Evolutionary conservation across 2,888 invertebrate species (phyloP), one percentile per base, ranked within the genome.

Genomic region (Tetragonula carbonaria): DNA sequence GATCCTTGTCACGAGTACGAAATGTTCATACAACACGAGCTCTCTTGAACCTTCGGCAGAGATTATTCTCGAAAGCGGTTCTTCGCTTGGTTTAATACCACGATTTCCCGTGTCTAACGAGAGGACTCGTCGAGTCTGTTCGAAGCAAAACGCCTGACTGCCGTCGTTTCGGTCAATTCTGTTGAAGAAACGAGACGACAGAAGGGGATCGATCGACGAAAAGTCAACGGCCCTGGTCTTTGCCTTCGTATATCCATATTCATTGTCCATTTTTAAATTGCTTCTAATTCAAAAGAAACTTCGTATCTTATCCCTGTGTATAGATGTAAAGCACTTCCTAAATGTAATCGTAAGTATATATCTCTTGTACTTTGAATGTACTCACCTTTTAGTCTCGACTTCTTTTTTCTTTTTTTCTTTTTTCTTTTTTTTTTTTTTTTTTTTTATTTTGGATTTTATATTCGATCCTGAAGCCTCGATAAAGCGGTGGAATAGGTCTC

Each of bases 311-410:
- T 73, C 33, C 11, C 45, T 16, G 33, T 18, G 2, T 33, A 3
- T 51, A 23, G 18, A 4, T 33, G 18, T 21, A 16, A 62, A 33
- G 5, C 45, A 28, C 4, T 59, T 33, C 8, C 62, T 53, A 53
- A 81, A 81, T 81, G 70, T 13, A 23, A 16, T 38, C 23, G 28
- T n/a, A 16, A 23, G 33, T 33, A 6, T 51, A 13, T 51, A 38
- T 21, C 14, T 14, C 8, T 13, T 1, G 55, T 51, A 23, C 14
- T 6, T n/a, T 23, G 2, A 62, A 23, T 8, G 8, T n/a, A 74
- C 82, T 84, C 53, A 84, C 83, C 77, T 81, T 77, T 16, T 14
- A 71, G n/a, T n/a, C 16, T 80, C 62, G 57, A 72, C 73, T 63
- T 67, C 28, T 50, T 50, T 57, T 45, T 21, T 28, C 62, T 38